Conservation (phyloP, 2,113 vertebrate genomes). For the Diadophis punctatus region DNA sequence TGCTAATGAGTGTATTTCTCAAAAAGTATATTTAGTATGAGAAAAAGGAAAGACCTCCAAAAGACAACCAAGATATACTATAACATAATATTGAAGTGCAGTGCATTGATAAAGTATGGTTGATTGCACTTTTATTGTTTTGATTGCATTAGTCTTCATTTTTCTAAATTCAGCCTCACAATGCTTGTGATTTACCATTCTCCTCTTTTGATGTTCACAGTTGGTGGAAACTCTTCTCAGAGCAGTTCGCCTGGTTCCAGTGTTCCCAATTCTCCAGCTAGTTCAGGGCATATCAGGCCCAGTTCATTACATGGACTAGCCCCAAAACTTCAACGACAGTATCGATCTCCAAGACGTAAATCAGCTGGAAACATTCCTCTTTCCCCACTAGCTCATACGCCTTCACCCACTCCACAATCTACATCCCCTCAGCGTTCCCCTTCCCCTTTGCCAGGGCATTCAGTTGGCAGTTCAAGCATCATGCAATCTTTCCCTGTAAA, state of each 20-base stretch:
- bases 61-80: neutral
- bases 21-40: neutral
- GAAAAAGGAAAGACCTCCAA: neutral
- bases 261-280: slow-evolving; percentile 92
- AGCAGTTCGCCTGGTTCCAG: slow-evolving; percentile 97
- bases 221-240: slow-evolving; percentile 92
- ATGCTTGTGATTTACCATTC: neutral
- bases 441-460: slow-evolving; percentile 82
- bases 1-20: neutral
- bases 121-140: neutral
- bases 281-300: slow-evolving; percentile 93
- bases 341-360: slow-evolving; percentile 91
- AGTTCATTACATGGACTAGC: slow-evolving; percentile 93
- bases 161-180: neutral
- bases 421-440: slow-evolving; percentile 91
- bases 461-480: slow-evolving; percentile 66
- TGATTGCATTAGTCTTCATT: neutral
- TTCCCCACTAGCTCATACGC: slow-evolving; percentile 92
- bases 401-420: slow-evolving; percentile 88
- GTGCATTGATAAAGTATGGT: neutral
- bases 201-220: slow-evolving; percentile 57
- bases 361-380: slow-evolving; percentile 95
- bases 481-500: slow-evolving; percentile 85
- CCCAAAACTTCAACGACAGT: slow-evolving; percentile 95
- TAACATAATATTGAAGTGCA: neutral